Evolutionary conservation across 2,113 vertebrate genomes (phyloP), one percentile per base, ranked within the genome.

Genomic region (Scopus umbretta): DNA sequence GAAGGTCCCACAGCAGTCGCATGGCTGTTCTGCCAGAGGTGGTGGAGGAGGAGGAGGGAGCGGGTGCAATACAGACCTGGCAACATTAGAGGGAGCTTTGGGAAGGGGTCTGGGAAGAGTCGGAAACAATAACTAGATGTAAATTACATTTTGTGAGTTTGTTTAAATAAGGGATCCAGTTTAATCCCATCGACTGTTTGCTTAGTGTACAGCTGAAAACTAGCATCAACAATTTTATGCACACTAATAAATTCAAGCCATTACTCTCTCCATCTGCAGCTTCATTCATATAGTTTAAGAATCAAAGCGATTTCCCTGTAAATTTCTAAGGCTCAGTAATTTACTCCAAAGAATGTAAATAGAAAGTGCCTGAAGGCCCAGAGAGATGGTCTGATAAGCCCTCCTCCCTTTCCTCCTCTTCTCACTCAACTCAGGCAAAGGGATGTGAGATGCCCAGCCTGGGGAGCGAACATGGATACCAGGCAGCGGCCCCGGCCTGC

Each of bases 261-360:
- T 97, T 97, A 96, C 95, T 97, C 94, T 95, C 96, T 91, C 96
- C 96, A 96, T 97, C 97, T 97, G 97, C 94, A 91, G 74, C 95
- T 97, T 95, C 96, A 96, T 97, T 97, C 94, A 88, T 95, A 94
- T 18, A 87, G 89, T 92, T 92, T 95, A 97, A 97, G 95, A 96
- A 96, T 96, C 74, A 90, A 95, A 97, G 81, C 4, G 74, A 94
- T 97, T 97, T 96, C 94, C 88, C 88, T 88, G 71, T 62, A 90
- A 83, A 94, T 96, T 95, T 94, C 93, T 90, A 88, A 95, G 81
- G 78, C 84, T 97, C 1, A 1, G 92, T 92, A 96, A 96, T 95
- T 97, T 92, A 92, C 91, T 97, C 78, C 66, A 66, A 94, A 94
- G 94, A 80, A 93, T 89, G 81, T 45, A 94, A 96, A 94, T 55